phyloP scores from a whole-genome alignment of 2,888 invertebrate genomes.

The Drosophila putrida region DNA sequence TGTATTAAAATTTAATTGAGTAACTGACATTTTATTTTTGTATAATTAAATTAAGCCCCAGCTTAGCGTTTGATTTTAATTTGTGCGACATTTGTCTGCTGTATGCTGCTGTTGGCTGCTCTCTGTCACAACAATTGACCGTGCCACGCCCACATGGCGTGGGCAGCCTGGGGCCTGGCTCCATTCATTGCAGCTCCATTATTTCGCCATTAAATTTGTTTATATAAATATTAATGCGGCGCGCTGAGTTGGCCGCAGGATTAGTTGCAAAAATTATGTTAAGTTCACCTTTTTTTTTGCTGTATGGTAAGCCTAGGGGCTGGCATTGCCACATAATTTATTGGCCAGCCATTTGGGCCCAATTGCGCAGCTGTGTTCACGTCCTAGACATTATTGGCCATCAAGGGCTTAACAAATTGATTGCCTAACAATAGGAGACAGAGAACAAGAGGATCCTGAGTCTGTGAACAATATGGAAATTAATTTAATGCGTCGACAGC shows the following conservation, averaged over 20 bases:
- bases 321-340: slow-evolving; percentile 68
- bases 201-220: slow-evolving; percentile 76
- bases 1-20: slow-evolving; percentile 85
- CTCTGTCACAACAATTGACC: slow-evolving; percentile 58
- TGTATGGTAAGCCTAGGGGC: slow-evolving; percentile 46
- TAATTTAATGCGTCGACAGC: slow-evolving; percentile 39
- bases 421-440: slow-evolving; percentile 29
- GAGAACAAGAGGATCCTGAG: neutral
- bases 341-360: slow-evolving; percentile 49
- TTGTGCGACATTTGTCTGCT: slow-evolving; percentile 78
- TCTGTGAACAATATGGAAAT: slow-evolving; percentile 30
- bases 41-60: slow-evolving; percentile 84
- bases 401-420: slow-evolving; percentile 73
- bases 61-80: slow-evolving; percentile 85
- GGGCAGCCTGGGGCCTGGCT: neutral
- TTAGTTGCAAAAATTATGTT: slow-evolving; percentile 77
- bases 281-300: slow-evolving; percentile 40
- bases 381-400: slow-evolving; percentile 53
- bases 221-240: slow-evolving; percentile 76
- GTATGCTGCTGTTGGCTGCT: slow-evolving; percentile 36
- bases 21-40: slow-evolving; percentile 85
- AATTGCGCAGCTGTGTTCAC: slow-evolving; percentile 62
- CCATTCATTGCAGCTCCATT: slow-evolving; percentile 47
- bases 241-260: slow-evolving; percentile 63
- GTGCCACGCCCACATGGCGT: slow-evolving; percentile 19